These are phyloP conservation scores for Prenolepis imparis DNA, from an alignment of 2,888 invertebrate genomes.

Conservation along the genomic window DNA sequence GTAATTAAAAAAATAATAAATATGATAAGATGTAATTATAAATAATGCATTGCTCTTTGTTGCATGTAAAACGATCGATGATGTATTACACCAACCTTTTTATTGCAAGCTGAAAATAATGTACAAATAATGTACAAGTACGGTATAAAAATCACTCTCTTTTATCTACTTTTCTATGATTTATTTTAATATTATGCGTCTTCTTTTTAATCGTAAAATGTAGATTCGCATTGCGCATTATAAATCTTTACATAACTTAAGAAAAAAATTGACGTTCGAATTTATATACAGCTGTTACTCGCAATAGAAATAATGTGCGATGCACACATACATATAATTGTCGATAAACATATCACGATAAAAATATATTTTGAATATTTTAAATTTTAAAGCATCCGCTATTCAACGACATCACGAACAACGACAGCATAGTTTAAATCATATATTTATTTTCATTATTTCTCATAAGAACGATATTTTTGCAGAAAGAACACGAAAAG, in stretches of 20 bases:
- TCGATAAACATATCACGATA: not conserved
- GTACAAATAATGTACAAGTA: not conserved
- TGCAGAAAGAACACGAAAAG: conserved; percentile 21
- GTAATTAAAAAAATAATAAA: conserved; percentile 21
- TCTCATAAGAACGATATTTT: not conserved
- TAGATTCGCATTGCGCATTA: not conserved
- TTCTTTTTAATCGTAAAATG: not conserved
- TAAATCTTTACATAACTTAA: not conserved
- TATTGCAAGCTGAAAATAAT: not conserved
- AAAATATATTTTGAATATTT: conserved; percentile 39
- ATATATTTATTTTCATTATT: conserved; percentile 8
- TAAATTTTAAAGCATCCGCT: conserved; percentile 46
- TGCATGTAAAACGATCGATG: not conserved
- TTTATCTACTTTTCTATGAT: not conserved
- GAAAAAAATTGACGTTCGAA: not conserved
- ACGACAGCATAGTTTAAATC: conserved; percentile 2
- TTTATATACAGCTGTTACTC: not conserved
- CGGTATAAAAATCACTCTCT: not conserved
- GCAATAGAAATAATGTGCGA: not conserved
- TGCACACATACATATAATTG: conserved; percentile 21
- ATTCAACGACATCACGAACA: conserved; percentile 6
- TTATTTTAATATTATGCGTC: not conserved
- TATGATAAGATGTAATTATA: conserved; percentile 7
- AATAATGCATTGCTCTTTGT: not conserved
- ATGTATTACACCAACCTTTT: not conserved